A percentile compares a stretch with the other conserved stretches of the same genome.
Conservation (phyloP, 2,888 invertebrate species). For the Xanthia icteritia region DNA sequence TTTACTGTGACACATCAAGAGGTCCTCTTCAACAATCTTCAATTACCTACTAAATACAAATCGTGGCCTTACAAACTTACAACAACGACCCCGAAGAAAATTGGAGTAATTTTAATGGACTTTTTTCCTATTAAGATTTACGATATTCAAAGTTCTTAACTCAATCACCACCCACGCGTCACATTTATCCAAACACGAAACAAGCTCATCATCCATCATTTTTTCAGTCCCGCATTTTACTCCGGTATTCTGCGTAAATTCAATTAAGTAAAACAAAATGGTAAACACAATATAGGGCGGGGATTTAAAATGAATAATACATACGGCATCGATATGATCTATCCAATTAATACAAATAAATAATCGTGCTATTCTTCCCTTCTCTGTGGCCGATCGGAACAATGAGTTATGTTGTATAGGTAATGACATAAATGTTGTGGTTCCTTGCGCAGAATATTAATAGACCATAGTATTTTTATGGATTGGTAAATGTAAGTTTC, state of each 20-base stretch:
- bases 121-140: not conserved
- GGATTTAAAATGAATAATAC: slow-evolving; percentile 62
- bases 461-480: not conserved
- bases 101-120: accelerated
- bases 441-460: slow-evolving; percentile 29
- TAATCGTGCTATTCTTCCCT: slow-evolving; percentile 76
- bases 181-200: not conserved
- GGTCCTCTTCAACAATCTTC: not conserved
- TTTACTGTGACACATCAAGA: not conserved
- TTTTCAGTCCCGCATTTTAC: slow-evolving; percentile 13
- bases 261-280: slow-evolving; percentile 61
- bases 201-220: slow-evolving; percentile 23
- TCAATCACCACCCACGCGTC: slow-evolving; percentile 3
- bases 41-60: not conserved
- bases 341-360: slow-evolving; percentile 70
- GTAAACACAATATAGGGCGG: slow-evolving; percentile 38
- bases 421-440: slow-evolving; percentile 32
- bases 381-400: slow-evolving; percentile 54
- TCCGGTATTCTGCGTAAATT: slow-evolving; percentile 42
- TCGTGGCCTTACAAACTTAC: not conserved
- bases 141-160: not conserved
- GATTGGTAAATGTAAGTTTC: no score
- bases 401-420: slow-evolving; percentile 35
- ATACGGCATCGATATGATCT: slow-evolving; percentile 62
- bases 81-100: not conserved